These are phyloP conservation scores for Drosophila mimetica DNA, from an alignment of 2,888 invertebrate species.

Conservation along the genomic window DNA sequence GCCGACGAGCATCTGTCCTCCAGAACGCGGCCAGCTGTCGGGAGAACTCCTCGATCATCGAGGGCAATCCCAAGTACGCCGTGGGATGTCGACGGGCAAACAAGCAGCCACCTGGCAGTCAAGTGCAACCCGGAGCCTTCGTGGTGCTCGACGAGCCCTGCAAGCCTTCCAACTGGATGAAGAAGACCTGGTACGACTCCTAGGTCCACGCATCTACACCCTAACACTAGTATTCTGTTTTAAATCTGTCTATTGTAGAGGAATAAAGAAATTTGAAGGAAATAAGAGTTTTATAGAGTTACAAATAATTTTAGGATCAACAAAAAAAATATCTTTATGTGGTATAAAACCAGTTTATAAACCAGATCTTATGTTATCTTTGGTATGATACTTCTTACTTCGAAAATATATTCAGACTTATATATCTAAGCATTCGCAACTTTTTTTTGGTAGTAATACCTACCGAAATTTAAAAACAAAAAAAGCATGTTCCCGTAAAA, in stretches of 20 bases:
- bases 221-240: slow-evolving; percentile 28
- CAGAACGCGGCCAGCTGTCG: slow-evolving; percentile 78
- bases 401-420: too few relatives aligned
- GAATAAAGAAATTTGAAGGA: slow-evolving; percentile 11
- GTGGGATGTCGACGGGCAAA: slow-evolving; percentile 56
- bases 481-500: too few relatives aligned
- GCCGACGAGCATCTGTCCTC: slow-evolving; percentile 80
- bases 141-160: slow-evolving; percentile 83
- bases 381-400: too few relatives aligned
- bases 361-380: too few relatives aligned
- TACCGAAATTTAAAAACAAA: too few relatives aligned
- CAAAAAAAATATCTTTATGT: too few relatives aligned
- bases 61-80: slow-evolving; percentile 82
- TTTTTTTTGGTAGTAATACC: too few relatives aligned
- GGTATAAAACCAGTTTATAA: too few relatives aligned
- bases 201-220: slow-evolving; percentile 52
- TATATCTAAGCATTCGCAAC: too few relatives aligned
- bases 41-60: slow-evolving; percentile 79
- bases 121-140: slow-evolving; percentile 72
- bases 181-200: slow-evolving; percentile 83
- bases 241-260: slow-evolving; percentile 1
- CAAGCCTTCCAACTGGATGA: slow-evolving; percentile 83
- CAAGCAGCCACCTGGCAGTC: slow-evolving; percentile 67
- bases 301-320: too few relatives aligned
- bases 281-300: not conserved